Evolutionary conservation across 2,113 vertebrate genomes (phyloP), one percentile per base, ranked within the genome.

Genomic region (Cacatua alba): DNA sequence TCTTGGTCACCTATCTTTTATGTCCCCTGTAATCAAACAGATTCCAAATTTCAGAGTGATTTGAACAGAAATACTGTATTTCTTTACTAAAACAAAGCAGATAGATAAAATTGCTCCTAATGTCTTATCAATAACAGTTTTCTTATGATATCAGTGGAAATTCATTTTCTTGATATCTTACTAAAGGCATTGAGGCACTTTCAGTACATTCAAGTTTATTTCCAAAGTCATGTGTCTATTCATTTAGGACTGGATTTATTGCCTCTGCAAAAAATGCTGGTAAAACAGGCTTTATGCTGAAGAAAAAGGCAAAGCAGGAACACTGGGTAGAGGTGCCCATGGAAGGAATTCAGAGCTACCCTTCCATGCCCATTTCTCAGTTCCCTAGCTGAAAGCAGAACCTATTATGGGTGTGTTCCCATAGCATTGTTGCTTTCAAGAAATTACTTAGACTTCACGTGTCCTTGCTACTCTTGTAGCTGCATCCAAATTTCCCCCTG

Each of bases 1-100:
- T 88, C 57, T 90, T 89, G 76, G 84, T 92, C 20, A 53, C 43
- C 7, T 6, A 48, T 87, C 24, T 91, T 94, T 95, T 91, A 82
- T 74, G 70, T 55, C 24, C 3, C 10, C 24, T 90, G 10, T 93
- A 89, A 94, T 79, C 57, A 94, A 69, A 23, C 48, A 64, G 29
- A n/a, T 31, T 35, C 43, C 8, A 75, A 69, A 95, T 89, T 82
- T 20, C 59, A 51, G 35, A 64, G 57, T 48, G 39, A 71, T 84
- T 52, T 65, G 82, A 85, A 46, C 35, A 75, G 28, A 75, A 85
- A 44, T 52, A 49, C 10, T 1, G 2, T 70, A 39, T 81, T 72
- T 90, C 60, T 90, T 88, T 44, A 72, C 31, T 48, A 53, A 85
- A 94, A 44, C 39, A 64, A 85, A 72, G 29, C 20, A 48, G 41